Percentiles rank a stretch among this genome's conserved stretches.
phyloP scores from a whole-genome alignment of 1,140 invertebrate genomes.

The Diplogasteroides magnus region DNA sequence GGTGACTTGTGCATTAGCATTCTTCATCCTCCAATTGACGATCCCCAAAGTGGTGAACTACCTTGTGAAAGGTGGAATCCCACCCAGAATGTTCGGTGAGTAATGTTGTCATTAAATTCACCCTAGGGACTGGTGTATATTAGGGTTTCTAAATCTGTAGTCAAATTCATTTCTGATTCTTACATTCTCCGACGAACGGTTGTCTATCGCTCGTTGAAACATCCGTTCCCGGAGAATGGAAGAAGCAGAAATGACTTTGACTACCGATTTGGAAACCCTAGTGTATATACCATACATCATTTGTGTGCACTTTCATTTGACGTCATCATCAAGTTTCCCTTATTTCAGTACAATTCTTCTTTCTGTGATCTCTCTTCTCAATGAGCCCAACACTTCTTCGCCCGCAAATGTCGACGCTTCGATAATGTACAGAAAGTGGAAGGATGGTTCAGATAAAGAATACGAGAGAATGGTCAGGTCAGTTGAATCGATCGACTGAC shows the following conservation, averaged over 20 bases:
- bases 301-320: too few relatives aligned
- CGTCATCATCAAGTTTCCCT: not conserved
- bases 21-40: slow-evolving; percentile 94
- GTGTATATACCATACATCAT: too few relatives aligned
- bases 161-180: too few relatives aligned
- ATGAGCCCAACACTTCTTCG: slow-evolving; percentile 98
- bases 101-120: not conserved
- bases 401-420: slow-evolving; percentile 99
- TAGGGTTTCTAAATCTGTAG: too few relatives aligned
- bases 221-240: too few relatives aligned
- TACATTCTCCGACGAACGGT: too few relatives aligned
- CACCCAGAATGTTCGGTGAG: slow-evolving; percentile 89
- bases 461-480: slow-evolving; percentile 99
- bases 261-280: too few relatives aligned
- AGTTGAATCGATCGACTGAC: slow-evolving; percentile 26
- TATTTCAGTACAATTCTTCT: slow-evolving; percentile 74
- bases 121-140: not conserved
- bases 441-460: slow-evolving; percentile 91
- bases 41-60: slow-evolving; percentile 94
- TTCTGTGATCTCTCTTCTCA: slow-evolving; percentile 94
- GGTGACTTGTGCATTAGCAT: slow-evolving; percentile 99
- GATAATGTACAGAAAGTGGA: slow-evolving; percentile 97
- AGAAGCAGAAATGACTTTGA: too few relatives aligned
- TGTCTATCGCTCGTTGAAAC: too few relatives aligned
- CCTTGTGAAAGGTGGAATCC: slow-evolving; percentile 99